Conservation (phyloP, 2,113 vertebrate genomes). For the Petromus typicus region DNA sequence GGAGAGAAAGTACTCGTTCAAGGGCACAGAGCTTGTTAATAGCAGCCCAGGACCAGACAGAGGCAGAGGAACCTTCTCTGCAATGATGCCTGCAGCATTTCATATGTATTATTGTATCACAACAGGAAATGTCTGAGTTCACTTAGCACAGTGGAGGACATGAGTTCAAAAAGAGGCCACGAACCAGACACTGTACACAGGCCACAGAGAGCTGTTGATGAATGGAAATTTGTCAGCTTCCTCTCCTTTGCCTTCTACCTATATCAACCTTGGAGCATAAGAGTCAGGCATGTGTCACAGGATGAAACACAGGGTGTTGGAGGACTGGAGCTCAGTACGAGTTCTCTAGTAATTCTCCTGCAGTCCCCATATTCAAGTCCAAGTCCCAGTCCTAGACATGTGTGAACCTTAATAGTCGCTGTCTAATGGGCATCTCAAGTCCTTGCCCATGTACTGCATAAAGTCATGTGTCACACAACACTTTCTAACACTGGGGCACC, state of each 20-base stretch:
- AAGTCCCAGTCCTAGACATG: too few species aligned
- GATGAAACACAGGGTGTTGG: background rate
- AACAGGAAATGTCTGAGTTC: background rate
- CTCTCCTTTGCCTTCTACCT: too few species aligned
- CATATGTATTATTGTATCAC: accelerated
- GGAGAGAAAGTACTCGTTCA: background rate
- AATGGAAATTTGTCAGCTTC: background rate
- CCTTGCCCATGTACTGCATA: background rate
- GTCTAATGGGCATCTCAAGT: background rate
- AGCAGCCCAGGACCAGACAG: background rate
- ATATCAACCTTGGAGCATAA: background rate
- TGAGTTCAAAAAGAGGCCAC: background rate
- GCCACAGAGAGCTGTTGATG: accelerated
- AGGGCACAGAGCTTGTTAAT: background rate
- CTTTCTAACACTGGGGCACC: background rate
- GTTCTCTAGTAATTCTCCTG: background rate
- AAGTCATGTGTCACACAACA: background rate
- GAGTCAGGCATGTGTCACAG: accelerated
- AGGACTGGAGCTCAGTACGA: background rate
- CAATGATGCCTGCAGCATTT: background rate
- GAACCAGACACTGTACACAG: background rate
- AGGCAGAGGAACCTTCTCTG: background rate
- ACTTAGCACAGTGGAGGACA: background rate
- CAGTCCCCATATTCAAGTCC: background rate
- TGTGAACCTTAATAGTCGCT: background rate